A percentile compares a stretch with the other conserved stretches of the same genome.
Evolutionary conservation across 2,113 vertebrate genomes (phyloP).

Genomic region (Notothenia coriiceps): DNA sequence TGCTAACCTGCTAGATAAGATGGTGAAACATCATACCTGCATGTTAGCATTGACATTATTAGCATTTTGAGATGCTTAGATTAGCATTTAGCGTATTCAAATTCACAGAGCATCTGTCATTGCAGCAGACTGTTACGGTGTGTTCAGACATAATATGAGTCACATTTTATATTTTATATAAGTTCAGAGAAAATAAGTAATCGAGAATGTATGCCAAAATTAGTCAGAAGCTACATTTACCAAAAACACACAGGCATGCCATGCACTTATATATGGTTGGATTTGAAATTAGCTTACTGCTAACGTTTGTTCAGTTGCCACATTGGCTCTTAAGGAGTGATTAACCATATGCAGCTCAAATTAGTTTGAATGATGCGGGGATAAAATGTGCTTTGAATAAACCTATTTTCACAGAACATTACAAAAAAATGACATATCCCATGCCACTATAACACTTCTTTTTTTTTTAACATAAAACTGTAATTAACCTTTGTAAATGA

Average conservation of each 20-base stretch:
- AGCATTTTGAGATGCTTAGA: not conserved
- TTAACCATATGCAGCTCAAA: no score
- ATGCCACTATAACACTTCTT: conserved; percentile 2
- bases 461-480: conserved; percentile 23
- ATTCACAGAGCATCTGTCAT: not conserved
- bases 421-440: conserved; percentile 1
- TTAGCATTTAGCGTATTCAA: no score
- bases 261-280: not conserved
- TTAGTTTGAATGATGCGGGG: no score
- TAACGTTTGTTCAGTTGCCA: not conserved
- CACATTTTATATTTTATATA: not conserved
- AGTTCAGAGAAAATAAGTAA: no score
- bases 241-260: not conserved
- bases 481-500: conserved; percentile 46
- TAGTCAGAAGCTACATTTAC: no score
- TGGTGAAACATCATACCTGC: not conserved
- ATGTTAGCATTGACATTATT: not conserved
- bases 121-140: not conserved
- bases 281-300: not conserved
- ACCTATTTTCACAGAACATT: not conserved
- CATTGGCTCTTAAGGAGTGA: no score
- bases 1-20: not conserved
- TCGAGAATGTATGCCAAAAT: no score
- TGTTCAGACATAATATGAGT: not conserved
- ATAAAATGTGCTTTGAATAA: not conserved